Evolutionary conservation across 2,797 vertebrate genomes (phyloP).

Genomic region (Pithecia hirsuta): DNA sequence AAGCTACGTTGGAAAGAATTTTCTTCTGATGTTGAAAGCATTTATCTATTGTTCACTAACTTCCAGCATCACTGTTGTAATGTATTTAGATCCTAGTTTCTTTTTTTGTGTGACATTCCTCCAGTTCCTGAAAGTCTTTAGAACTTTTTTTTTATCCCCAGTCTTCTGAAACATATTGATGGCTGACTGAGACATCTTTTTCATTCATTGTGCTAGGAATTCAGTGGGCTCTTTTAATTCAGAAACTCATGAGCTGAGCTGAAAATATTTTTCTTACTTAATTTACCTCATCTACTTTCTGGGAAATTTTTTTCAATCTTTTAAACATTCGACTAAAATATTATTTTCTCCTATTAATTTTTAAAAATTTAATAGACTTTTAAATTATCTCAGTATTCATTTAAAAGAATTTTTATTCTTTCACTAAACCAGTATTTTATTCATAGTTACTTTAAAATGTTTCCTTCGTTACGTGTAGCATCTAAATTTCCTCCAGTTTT

Average conservation of each 20-base stretch:
- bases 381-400: background rate
- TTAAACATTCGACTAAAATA: background rate
- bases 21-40: background rate
- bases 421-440: background rate
- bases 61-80: background rate
- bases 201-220: background rate
- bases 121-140: background rate
- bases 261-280: background rate
- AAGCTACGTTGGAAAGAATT: background rate
- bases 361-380: background rate
- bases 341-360: background rate
- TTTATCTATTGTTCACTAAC: background rate
- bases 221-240: background rate
- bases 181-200: background rate
- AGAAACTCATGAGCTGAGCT: background rate
- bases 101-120: background rate
- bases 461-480: background rate
- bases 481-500: background rate
- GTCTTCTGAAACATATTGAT: background rate
- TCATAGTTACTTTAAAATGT: background rate
- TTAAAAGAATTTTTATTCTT: background rate
- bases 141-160: background rate
- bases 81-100: background rate
- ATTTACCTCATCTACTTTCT: background rate
- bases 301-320: background rate